Base-by-base conservation (phyloP, 2,797 vertebrate genomes). In the Eupleurogrammus muticus region DNA sequence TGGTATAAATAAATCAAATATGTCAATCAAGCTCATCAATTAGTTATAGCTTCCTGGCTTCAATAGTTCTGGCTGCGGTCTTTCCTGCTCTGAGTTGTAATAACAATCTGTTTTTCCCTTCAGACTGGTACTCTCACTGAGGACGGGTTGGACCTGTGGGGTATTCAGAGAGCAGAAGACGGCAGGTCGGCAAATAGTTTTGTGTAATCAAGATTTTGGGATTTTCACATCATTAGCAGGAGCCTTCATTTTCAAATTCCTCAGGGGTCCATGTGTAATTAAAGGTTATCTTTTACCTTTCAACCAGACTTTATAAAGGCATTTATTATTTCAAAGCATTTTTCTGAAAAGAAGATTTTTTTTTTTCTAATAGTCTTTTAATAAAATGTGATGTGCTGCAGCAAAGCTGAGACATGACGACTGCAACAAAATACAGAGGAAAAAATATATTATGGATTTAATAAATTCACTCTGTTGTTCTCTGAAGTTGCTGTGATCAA, bases 111-210 rank as follows among this genome's bases (percentile, higher is more conserved):
- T 70, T 62, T 35, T 14, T 13, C 63, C 65, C 63, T 13, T 70
- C 79, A 99, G 98, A 99, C 97, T 52, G 98, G 98, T 42, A 99
- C 98, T 2, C 96, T 99, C 47, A 99, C 98, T 13, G 97, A 99
- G 90, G 98, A 98, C 23, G 97, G 97, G 47, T 87, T 99, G 89
- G 97, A 99, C 88, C 93, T 99, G 47, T 98, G 97, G 97, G 96
- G 96, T 8, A 94, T 99, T 81, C 97, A 96, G 8, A 94, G 95
- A 73, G 93, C 92, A 55, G 94, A 96, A 83, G 88, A 90, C 36
- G 88, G 92, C 86, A 69, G 93, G 98, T 99, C 89, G 56, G 74
- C 12, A 12, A 13, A 17, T 28, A 7, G 7, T 10, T 9, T 34
- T 63, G 19, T 28, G 28, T 28, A 28, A 28, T 28, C 28, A 36